A percentile compares a stretch with the other conserved stretches of the same genome.
These are phyloP conservation scores for Emmelina monodactyla DNA, from an alignment of 2,888 invertebrate species.

Conservation along the genomic window DNA sequence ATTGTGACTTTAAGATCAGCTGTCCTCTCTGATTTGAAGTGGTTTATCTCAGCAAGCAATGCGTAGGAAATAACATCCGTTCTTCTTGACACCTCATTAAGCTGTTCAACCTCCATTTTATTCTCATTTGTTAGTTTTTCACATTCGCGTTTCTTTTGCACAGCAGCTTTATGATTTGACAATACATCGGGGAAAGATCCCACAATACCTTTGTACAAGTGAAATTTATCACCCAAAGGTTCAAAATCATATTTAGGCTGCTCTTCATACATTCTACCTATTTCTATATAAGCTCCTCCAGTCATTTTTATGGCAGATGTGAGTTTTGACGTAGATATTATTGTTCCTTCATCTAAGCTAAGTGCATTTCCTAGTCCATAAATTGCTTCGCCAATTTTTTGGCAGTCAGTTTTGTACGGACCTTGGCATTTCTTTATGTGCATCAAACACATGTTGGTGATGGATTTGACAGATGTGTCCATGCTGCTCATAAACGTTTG, in stretches of 20 bases:
- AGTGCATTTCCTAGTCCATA: slow-evolving; percentile 84
- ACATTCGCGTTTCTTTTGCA: slow-evolving; percentile 90
- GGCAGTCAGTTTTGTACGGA: slow-evolving; percentile 88
- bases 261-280: slow-evolving; percentile 89
- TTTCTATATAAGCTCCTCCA: slow-evolving; percentile 88
- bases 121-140: slow-evolving; percentile 81
- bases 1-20: slow-evolving; percentile 86
- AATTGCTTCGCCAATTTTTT: slow-evolving; percentile 89
- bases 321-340: slow-evolving; percentile 70
- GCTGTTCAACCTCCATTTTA: slow-evolving; percentile 82
- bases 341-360: slow-evolving; percentile 76
- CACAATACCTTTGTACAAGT: slow-evolving; percentile 93
- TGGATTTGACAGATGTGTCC: slow-evolving; percentile 86
- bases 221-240: slow-evolving; percentile 88
- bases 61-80: slow-evolving; percentile 94
- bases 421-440: slow-evolving; percentile 88
- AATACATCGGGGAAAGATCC: slow-evolving; percentile 90
- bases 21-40: slow-evolving; percentile 89
- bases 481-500: slow-evolving; percentile 82
- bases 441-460: slow-evolving; percentile 81
- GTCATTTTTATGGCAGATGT: slow-evolving; percentile 85
- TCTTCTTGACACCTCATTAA: slow-evolving; percentile 81
- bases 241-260: slow-evolving; percentile 92
- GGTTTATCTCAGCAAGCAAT: slow-evolving; percentile 91
- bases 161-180: slow-evolving; percentile 86